phyloP scores from a whole-genome alignment of 2,888 invertebrate species.

The Melieria crassipennis region DNA sequence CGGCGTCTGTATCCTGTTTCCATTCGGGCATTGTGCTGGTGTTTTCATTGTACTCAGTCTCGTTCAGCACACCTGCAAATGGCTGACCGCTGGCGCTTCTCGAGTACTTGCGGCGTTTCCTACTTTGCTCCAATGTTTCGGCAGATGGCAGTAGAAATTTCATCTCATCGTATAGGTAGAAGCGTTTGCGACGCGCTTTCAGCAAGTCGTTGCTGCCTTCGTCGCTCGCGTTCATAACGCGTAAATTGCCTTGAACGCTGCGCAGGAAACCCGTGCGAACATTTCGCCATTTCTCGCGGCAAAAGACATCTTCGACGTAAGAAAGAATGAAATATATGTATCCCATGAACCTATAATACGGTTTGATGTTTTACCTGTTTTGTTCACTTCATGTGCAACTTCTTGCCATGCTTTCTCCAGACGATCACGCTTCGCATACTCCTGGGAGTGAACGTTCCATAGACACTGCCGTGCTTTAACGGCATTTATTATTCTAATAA shows the following conservation, averaged over 20 bases:
- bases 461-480: constrained; percentile 40
- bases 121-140: constrained; percentile 20
- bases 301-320: constrained; percentile 34
- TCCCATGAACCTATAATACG: constrained; percentile 11
- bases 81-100: constrained; percentile 1
- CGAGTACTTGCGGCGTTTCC: constrained; percentile 31
- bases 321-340: constrained; percentile 14
- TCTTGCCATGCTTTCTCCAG: constrained; percentile 42
- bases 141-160: constrained; percentile 40
- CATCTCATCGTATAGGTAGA: constrained; percentile 44
- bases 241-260: constrained; percentile 40
- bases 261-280: constrained; percentile 45
- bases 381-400: constrained; percentile 38
- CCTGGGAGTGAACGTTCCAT: constrained; percentile 38
- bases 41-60: too few relatives aligned
- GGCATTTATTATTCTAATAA: constrained; percentile 41
- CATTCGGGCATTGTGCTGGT: too few relatives aligned
- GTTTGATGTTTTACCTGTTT: constrained; percentile 32
- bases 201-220: constrained; percentile 26
- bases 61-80: too few relatives aligned
- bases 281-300: constrained; percentile 45
- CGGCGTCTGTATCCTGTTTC: too few relatives aligned
- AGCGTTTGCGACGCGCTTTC: constrained; percentile 36
- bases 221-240: constrained; percentile 20
- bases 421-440: constrained; percentile 41